Evolutionary conservation across 2,113 vertebrate species (phyloP).

Genomic region (Glaucomys volans): DNA sequence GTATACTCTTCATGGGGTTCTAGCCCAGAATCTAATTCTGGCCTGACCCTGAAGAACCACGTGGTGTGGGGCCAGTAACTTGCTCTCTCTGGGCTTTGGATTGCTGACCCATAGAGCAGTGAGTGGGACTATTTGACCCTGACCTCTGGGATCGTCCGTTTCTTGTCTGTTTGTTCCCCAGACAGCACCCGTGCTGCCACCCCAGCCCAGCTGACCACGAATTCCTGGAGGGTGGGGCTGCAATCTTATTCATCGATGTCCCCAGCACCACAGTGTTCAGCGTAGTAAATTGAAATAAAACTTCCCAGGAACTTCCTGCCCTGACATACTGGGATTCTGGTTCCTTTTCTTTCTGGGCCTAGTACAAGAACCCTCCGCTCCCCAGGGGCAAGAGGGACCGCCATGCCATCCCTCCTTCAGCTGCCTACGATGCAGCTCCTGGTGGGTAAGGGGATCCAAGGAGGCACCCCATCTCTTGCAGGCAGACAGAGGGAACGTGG

Average conservation of each 20-base stretch:
- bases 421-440: neutral
- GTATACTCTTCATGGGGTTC: neutral
- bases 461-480: rapidly evolving
- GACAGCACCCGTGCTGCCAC: neutral
- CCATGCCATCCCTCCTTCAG: neutral
- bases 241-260: neutral
- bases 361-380: neutral
- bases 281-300: neutral
- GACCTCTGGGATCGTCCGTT: neutral
- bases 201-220: rapidly evolving
- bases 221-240: neutral
- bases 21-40: neutral
- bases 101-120: neutral
- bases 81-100: neutral
- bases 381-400: neutral
- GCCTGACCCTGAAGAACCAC: neutral
- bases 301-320: neutral
- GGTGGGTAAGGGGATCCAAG: no score
- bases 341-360: neutral
- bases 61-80: neutral
- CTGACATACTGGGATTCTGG: neutral
- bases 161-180: neutral
- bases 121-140: neutral
- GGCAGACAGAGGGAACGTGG: neutral
- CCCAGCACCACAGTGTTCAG: neutral